Conservation (phyloP, 2,888 invertebrate genomes). For the Plemyria rubiginata region DNA sequence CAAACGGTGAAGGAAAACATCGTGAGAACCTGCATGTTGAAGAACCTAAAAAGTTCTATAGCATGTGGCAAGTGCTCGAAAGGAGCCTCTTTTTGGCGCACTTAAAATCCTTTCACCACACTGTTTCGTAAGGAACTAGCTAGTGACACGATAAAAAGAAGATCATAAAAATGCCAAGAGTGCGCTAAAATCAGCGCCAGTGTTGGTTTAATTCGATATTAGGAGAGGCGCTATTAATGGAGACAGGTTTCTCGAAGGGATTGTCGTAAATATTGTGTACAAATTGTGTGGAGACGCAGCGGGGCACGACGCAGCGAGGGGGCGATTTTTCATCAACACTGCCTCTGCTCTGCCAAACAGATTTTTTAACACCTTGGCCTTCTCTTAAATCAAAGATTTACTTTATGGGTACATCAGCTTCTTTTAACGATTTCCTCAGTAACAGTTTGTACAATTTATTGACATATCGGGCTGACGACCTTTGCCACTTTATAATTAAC, state of each 20-base stretch:
- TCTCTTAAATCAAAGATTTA: slow-evolving; percentile 76
- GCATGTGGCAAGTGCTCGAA: no score
- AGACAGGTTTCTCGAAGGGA: slow-evolving; percentile 69
- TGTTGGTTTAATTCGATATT: slow-evolving; percentile 66
- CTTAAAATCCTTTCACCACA: no score
- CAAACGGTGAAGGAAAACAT: no score
- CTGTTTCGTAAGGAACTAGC: no score
- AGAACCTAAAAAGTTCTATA: no score
- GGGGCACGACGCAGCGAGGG: slow-evolving; percentile 77
- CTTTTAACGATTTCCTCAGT: slow-evolving; percentile 41
- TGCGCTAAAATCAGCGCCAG: slow-evolving; percentile 59
- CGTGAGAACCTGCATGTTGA: no score
- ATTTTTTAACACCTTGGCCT: slow-evolving; percentile 82
- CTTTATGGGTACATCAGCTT: slow-evolving; percentile 73
- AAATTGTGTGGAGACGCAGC: slow-evolving; percentile 78
- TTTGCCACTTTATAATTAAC: slow-evolving; percentile 31
- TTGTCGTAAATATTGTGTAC: slow-evolving; percentile 81
- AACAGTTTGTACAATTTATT: slow-evolving; percentile 34
- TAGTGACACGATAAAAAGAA: no score
- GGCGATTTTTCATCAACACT: slow-evolving; percentile 80
- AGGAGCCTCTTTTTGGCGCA: no score
- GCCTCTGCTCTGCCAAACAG: slow-evolving; percentile 78
- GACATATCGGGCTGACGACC: slow-evolving; percentile 26
- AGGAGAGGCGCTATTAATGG: slow-evolving; percentile 66
- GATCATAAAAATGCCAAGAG: slow-evolving; percentile 59